phyloP scores from a whole-genome alignment of 2,888 invertebrate genomes.

The Epicampocera succincta region DNA sequence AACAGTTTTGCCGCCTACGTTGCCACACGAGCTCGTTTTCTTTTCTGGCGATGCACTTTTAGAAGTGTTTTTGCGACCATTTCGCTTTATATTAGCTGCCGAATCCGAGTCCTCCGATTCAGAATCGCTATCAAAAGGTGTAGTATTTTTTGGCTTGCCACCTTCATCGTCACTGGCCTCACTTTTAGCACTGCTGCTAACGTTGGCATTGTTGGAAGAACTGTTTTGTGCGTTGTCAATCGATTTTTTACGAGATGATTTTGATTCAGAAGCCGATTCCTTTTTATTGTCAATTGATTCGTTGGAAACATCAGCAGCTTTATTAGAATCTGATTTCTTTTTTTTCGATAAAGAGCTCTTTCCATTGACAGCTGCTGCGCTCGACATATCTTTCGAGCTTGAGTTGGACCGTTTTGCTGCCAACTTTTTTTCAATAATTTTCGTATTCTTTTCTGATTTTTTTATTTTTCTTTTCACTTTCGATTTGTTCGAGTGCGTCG shows the following conservation, averaged over 20 bases:
- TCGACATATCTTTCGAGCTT: constrained; percentile 60
- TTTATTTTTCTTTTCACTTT: constrained; percentile 72
- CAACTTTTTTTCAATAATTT: constrained; percentile 72
- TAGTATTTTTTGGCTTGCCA: constrained; percentile 67
- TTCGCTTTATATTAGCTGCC: constrained; percentile 78
- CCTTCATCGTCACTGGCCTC: constrained; percentile 77
- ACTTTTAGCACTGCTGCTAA: constrained; percentile 71
- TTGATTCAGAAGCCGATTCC: constrained; percentile 43
- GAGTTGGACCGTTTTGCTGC: constrained; percentile 73
- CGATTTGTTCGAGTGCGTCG: constrained; percentile 83
- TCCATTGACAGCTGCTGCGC: constrained; percentile 72
- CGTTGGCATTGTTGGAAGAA: constrained; percentile 62
- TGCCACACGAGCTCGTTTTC: constrained; percentile 69
- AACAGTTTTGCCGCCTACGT: constrained; percentile 66
- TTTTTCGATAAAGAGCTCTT: constrained; percentile 72
- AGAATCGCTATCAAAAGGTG: constrained; percentile 76
- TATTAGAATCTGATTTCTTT: constrained; percentile 60
- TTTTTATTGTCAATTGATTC: constrained; percentile 60
- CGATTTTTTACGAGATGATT: constrained; percentile 70
- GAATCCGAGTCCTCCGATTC: constrained; percentile 79
- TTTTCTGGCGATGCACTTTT: constrained; percentile 71
- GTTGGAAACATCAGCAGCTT: constrained; percentile 21
- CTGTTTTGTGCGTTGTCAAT: constrained; percentile 50
- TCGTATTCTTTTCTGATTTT: constrained; percentile 79
- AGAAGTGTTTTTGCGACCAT: constrained; percentile 74